Evolutionary conservation across 2,797 vertebrate species (phyloP).

Genomic region (Petrocephalus schoutedeni): DNA sequence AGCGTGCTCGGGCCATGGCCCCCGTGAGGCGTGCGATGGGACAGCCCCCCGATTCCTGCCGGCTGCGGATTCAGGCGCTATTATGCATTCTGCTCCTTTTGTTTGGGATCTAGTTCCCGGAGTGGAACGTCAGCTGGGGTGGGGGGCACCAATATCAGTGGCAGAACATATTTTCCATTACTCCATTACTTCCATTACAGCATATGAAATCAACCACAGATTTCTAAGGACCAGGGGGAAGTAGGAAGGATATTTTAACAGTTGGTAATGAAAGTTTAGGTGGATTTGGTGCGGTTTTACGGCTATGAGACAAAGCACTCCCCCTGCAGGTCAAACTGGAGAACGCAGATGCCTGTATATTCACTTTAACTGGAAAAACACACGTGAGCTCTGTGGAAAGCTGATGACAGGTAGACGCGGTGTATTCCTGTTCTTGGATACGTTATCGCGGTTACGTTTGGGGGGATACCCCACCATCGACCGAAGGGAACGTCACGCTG

Average conservation of each 20-base stretch:
- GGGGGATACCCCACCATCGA: background rate
- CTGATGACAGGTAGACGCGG: background rate
- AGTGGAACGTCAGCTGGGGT: background rate
- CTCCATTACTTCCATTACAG: slow-evolving; percentile 2
- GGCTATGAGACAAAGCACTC: background rate
- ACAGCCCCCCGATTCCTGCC: background rate
- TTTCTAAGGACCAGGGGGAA: background rate
- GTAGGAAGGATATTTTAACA: background rate
- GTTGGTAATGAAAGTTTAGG: background rate
- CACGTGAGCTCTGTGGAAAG: background rate
- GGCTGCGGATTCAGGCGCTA: background rate
- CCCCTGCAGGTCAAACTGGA: slow-evolving; percentile 6
- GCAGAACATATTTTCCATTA: slow-evolving; percentile 3
- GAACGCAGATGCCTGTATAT: background rate
- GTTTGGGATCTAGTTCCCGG: background rate
- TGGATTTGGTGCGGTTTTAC: background rate
- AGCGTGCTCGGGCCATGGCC: background rate
- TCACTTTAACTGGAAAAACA: background rate
- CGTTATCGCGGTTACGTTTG: background rate
- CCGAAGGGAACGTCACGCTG: background rate
- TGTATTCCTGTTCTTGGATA: background rate
- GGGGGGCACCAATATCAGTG: background rate
- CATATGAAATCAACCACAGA: slow-evolving; percentile 5
- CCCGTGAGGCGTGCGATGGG: background rate
- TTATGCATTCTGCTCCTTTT: background rate